These are phyloP conservation scores for Galeopterus variegatus DNA, from an alignment of 2,113 vertebrate genomes.

Conservation along the genomic window DNA sequence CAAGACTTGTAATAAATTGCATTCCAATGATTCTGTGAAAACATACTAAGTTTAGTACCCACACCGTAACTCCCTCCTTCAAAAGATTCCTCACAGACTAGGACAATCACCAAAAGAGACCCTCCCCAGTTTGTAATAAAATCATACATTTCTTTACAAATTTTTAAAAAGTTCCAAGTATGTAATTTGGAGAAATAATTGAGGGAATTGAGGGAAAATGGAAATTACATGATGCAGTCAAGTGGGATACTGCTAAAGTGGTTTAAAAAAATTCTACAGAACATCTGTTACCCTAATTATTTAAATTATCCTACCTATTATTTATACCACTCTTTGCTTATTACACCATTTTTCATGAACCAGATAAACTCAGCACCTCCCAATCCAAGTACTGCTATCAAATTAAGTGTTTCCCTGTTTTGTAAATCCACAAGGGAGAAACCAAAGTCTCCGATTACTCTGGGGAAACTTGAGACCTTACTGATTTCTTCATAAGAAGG, in stretches of 20 bases:
- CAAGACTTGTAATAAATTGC: slow-evolving; percentile 86
- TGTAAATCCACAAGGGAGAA: not conserved
- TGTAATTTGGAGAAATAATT: not conserved
- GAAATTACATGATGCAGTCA: not conserved
- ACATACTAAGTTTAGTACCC: not conserved
- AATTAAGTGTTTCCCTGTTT: not conserved
- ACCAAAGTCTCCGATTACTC: not conserved
- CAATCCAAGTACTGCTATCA: not conserved
- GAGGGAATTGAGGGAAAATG: not conserved
- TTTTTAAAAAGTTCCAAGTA: not conserved
- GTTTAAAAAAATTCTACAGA: not conserved
- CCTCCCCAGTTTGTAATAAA: not conserved
- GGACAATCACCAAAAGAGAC: not conserved
- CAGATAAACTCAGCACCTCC: not conserved
- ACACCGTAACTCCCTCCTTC: not conserved
- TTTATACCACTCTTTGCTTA: not conserved
- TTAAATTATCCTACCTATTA: not conserved
- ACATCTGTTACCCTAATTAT: not conserved
- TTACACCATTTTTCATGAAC: not conserved
- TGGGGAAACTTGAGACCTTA: not conserved
- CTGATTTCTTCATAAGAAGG: not conserved
- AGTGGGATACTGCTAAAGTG: not conserved
- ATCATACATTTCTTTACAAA: not conserved
- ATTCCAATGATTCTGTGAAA: slow-evolving; percentile 92
- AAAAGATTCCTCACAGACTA: not conserved